Percentiles rank a stretch among this genome's conserved stretches.
Evolutionary conservation across 2,113 vertebrate species (phyloP).

Genomic region (Cervus canadensis): DNA sequence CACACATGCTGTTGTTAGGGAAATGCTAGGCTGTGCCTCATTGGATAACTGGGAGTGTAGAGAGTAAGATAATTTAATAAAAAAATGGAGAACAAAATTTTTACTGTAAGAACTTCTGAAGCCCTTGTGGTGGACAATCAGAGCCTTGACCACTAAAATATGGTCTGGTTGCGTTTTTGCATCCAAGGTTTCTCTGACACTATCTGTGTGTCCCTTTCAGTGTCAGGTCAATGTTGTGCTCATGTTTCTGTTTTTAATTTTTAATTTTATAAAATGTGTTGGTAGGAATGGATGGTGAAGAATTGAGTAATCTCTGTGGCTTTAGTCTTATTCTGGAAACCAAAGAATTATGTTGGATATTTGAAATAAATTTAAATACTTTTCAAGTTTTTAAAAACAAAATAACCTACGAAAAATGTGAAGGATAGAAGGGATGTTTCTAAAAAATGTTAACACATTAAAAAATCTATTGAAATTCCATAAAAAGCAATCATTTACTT

Average conservation of each 20-base stretch:
- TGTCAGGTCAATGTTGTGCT: not conserved
- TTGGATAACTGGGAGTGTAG: not conserved
- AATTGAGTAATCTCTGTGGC: not conserved
- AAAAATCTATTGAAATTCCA: not conserved
- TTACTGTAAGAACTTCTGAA: not conserved
- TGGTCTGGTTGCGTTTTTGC: not conserved
- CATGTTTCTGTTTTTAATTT: not conserved
- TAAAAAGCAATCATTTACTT: not conserved
- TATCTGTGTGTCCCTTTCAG: not conserved
- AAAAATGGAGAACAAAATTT: not conserved
- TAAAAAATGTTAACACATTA: not conserved
- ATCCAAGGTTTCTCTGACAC: not conserved
- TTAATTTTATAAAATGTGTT: not conserved
- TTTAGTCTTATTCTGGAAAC: not conserved
- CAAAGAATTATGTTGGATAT: not conserved
- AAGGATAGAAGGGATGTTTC: not conserved
- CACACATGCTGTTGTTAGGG: not conserved
- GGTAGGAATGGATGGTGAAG: not conserved
- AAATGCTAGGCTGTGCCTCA: not conserved
- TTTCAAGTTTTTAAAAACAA: not conserved
- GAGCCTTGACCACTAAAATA: not conserved
- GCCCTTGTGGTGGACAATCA: not conserved
- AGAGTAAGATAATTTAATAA: not conserved
- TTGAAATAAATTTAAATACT: slow-evolving; percentile 20
- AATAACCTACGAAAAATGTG: not conserved